Evolutionary conservation across 2,888 invertebrate genomes (phyloP).

Genomic region (Mylabris sibirica): DNA sequence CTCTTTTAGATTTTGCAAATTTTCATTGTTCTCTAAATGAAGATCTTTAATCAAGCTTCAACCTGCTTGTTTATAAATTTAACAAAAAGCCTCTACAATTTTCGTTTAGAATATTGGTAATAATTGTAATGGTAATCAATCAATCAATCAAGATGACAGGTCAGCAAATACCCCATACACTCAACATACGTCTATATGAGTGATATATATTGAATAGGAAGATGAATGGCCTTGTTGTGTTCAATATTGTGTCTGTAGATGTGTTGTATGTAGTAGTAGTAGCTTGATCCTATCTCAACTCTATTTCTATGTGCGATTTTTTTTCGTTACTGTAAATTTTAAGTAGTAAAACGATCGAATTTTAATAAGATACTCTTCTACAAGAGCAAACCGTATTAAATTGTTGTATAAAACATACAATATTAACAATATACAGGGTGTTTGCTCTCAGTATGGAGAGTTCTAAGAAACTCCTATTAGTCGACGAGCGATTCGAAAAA

Average conservation of each 20-base stretch:
- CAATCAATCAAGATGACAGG: slow-evolving; percentile 9
- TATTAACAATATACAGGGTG: not conserved
- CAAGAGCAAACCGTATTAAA: not conserved
- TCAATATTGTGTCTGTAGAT: slow-evolving; percentile 2
- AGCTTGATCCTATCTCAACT: not conserved
- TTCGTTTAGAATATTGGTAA: not conserved
- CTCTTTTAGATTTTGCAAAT: too few relatives aligned
- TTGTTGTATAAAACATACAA: not conserved
- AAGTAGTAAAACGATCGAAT: not conserved
- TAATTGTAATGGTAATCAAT: not conserved
- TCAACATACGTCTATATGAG: slow-evolving; percentile 7
- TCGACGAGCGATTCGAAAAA: too few relatives aligned
- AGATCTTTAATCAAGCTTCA: too few relatives aligned
- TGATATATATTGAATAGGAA: not conserved
- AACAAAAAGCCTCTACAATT: not conserved
- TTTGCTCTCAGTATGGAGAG: too few relatives aligned
- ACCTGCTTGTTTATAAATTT: too few relatives aligned
- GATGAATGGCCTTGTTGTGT: slow-evolving; percentile 10
- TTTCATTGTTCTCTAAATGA: too few relatives aligned
- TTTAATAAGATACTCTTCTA: not conserved
- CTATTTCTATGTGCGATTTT: not conserved
- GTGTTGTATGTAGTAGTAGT: not conserved
- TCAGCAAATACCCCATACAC: slow-evolving; percentile 7
- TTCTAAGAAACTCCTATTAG: too few relatives aligned
- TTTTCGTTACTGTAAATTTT: not conserved